phyloP scores from a whole-genome alignment of 2,888 invertebrate species.

The Drosophila prostipennis region DNA sequence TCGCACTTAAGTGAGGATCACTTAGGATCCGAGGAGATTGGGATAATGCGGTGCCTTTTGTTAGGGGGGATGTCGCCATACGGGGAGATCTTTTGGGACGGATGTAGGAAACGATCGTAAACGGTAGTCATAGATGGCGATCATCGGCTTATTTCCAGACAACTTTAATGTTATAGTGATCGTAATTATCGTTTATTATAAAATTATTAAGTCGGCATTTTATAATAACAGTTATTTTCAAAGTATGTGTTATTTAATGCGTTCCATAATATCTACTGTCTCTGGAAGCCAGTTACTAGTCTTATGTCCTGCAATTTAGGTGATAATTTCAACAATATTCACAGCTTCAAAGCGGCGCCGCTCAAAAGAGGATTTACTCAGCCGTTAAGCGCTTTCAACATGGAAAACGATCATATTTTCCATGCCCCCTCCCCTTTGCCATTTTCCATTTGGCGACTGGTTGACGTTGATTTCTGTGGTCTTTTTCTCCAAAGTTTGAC shows the following conservation, averaged over 20 bases:
- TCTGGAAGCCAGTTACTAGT: neutral
- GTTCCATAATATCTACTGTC: too few species aligned
- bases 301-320: constrained; percentile 1
- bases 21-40: constrained; percentile 17
- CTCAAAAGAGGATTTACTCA: constrained; percentile 15
- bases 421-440: constrained; percentile 34
- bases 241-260: neutral
- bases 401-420: constrained; percentile 51
- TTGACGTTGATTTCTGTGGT: constrained; percentile 24
- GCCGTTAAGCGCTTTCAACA: constrained; percentile 28
- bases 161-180: neutral
- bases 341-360: constrained; percentile 18
- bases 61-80: neutral
- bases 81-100: neutral
- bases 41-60: constrained; percentile 7
- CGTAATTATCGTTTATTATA: neutral
- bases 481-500: constrained; percentile 2
- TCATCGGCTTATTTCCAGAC: neutral
- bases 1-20: constrained; percentile 8
- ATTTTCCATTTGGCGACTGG: constrained; percentile 8
- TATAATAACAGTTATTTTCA: neutral
- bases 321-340: constrained; percentile 10
- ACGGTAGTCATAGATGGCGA: neutral
- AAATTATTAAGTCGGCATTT: neutral
- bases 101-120: constrained; percentile 4